Evolutionary conservation across 1,140 invertebrate species (phyloP).

Genomic region (Leptinotarsa defecta): DNA sequence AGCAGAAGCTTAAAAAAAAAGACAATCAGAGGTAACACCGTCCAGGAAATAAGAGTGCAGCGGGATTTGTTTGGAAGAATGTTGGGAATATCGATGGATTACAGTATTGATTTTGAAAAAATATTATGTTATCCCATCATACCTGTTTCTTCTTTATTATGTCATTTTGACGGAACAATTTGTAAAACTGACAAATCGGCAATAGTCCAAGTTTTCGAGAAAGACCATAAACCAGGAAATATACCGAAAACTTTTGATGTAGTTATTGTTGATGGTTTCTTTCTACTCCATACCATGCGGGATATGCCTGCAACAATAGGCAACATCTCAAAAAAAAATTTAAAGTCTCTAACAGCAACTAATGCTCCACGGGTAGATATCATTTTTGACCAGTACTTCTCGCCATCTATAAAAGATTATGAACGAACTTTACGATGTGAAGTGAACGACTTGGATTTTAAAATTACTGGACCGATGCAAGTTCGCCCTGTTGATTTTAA

Average conservation of each 20-base stretch:
- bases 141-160: conserved; percentile 41
- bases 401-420: conserved; percentile 39
- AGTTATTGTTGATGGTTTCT: conserved; percentile 28
- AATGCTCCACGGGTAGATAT: no score
- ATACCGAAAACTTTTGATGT: conserved; percentile 30
- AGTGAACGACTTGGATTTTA: conserved; percentile 8
- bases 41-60: conserved; percentile 17
- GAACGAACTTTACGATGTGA: conserved; percentile 31
- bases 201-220: conserved; percentile 6
- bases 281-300: conserved; percentile 47
- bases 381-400: conserved; percentile 23
- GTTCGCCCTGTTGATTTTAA: conserved; percentile 29
- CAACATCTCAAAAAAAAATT: conserved; percentile 47
- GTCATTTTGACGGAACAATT: conserved; percentile 51
- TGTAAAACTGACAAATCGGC: conserved; percentile 49
- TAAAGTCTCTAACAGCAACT: conserved; percentile 3
- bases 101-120: conserved; percentile 32
- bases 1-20: conserved; percentile 27
- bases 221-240: conserved; percentile 20
- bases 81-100: conserved; percentile 35
- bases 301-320: conserved; percentile 47
- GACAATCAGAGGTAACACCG: no score
- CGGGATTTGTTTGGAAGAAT: conserved; percentile 38
- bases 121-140: conserved; percentile 31
- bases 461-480: conserved; percentile 26